Evolutionary conservation across 2,797 vertebrate genomes (phyloP).

Genomic region (Discoglossus pictus): DNA sequence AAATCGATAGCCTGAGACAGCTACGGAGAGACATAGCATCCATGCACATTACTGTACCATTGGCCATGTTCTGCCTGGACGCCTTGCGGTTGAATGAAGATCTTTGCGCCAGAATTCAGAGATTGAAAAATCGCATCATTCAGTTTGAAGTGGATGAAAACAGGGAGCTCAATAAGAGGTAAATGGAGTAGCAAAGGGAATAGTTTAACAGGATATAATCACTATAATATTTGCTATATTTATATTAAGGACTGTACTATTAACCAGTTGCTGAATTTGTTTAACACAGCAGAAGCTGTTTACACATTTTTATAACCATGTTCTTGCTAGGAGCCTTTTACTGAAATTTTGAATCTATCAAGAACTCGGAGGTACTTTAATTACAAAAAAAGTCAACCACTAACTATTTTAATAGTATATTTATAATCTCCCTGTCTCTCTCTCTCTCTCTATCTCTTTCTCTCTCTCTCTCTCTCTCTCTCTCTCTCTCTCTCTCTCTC

Average conservation of each 20-base stretch:
- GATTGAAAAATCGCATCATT: slow-evolving; percentile 76
- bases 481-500: too few species aligned
- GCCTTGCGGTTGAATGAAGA: slow-evolving; percentile 76
- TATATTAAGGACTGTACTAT: not conserved
- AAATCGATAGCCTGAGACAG: slow-evolving; percentile 72
- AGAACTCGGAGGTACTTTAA: too few species aligned
- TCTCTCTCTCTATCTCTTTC: too few species aligned
- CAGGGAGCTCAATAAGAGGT: slow-evolving; percentile 79
- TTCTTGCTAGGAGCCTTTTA: too few species aligned
- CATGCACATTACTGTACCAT: slow-evolving; percentile 75
- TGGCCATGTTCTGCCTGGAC: slow-evolving; percentile 87
- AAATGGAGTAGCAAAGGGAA: not conserved
- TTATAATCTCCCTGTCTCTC: too few species aligned
- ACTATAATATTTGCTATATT: not conserved
- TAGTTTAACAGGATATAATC: too few species aligned
- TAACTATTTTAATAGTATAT: too few species aligned
- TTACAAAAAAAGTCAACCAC: too few species aligned
- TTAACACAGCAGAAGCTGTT: too few species aligned
- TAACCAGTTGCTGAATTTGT: not conserved
- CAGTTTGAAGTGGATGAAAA: slow-evolving; percentile 80
- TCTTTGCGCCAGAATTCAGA: slow-evolving; percentile 72
- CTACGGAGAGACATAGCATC: slow-evolving; percentile 77
- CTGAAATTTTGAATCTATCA: too few species aligned
- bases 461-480: too few species aligned
- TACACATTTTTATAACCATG: too few species aligned